Conservation (phyloP, 2,113 vertebrate species). For the Tinamus guttatus region DNA sequence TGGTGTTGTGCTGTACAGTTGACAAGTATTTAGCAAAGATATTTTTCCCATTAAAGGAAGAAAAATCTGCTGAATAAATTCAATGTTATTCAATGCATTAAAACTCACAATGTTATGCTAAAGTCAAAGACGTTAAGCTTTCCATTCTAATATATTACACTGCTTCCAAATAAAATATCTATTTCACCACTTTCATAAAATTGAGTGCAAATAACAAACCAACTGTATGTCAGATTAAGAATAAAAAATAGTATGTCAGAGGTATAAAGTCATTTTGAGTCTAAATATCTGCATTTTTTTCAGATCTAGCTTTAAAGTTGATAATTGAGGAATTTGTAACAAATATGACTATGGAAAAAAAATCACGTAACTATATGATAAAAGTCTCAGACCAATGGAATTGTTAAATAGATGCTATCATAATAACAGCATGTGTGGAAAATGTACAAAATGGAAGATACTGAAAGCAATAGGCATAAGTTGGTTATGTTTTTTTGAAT, state of each 20-base stretch:
- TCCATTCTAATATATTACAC: neutral
- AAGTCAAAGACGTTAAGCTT: neutral
- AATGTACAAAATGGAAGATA: neutral
- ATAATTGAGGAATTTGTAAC: neutral
- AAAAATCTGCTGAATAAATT: neutral
- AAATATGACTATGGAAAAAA: too few species aligned
- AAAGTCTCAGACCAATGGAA: neutral
- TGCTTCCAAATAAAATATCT: neutral
- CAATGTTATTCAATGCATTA: neutral
- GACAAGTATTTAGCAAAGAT: neutral
- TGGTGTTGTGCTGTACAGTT: neutral
- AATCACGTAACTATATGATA: too few species aligned
- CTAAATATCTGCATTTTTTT: neutral
- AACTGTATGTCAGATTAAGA: constrained; percentile 16
- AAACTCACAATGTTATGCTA: neutral
- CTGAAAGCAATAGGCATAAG: neutral
- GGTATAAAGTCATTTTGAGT: neutral
- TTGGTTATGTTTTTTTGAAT: neutral
- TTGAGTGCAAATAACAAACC: neutral
- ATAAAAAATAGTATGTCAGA: neutral
- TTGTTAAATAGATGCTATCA: neutral
- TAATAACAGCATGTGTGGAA: neutral
- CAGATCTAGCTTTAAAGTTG: neutral
- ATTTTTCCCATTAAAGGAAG: too few species aligned
- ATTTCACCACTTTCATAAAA: neutral